Evolutionary conservation across 2,113 vertebrate species (phyloP).

Genomic region (Puntigrus tetrazona): DNA sequence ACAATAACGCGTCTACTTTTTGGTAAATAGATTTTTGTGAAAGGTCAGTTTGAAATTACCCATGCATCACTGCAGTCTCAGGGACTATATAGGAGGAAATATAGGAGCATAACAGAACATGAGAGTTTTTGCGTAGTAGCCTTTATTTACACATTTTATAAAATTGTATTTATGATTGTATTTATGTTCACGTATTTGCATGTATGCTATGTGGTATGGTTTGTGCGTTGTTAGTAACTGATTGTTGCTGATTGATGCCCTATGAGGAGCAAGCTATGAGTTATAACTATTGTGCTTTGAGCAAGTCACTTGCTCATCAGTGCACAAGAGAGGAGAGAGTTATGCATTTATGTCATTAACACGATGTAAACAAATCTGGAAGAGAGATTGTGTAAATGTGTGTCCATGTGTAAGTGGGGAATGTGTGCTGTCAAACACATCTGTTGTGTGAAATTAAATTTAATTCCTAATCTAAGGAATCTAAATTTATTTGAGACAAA

Average conservation of each 20-base stretch:
- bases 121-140: background rate
- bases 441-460: background rate
- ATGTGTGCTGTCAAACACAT: background rate
- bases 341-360: background rate
- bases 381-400: background rate
- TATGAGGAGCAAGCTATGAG: background rate
- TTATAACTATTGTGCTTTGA: background rate
- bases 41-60: background rate
- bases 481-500: background rate
- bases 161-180: background rate
- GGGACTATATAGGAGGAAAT: background rate
- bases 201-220: background rate
- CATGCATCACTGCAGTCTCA: background rate
- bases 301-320: background rate
- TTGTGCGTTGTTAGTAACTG: background rate
- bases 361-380: conserved; percentile 10
- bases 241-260: background rate
- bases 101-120: background rate
- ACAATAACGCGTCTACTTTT: background rate
- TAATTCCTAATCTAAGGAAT: background rate
- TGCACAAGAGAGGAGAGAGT: conserved; percentile 1
- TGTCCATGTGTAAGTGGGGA: background rate
- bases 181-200: background rate
- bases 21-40: background rate
- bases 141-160: too few species aligned